Percentiles rank a stretch among this genome's conserved stretches.
Conservation (phyloP, 2,797 vertebrate species). For the Sebastes diaconus region DNA sequence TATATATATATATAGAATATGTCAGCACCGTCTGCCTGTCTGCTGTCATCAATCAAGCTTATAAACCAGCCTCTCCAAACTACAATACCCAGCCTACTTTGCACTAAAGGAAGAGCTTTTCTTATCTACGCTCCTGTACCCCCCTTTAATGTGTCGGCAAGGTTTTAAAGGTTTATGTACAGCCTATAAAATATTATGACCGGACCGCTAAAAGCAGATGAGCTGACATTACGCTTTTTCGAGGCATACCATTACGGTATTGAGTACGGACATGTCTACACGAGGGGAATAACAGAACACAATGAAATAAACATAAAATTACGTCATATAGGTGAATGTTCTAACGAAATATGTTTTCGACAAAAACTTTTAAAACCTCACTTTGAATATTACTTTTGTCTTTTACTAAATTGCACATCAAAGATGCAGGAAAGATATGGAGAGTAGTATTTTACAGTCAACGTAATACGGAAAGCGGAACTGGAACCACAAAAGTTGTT, state of each 20-base stretch:
- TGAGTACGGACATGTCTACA: neutral
- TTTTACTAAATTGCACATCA: neutral
- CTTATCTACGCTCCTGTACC: conserved; percentile 6
- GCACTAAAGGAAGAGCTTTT: neutral
- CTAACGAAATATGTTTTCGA: neutral
- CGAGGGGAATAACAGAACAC: neutral
- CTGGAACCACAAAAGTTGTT: neutral
- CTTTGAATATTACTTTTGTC: neutral
- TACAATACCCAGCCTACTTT: conserved; percentile 27
- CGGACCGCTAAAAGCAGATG: conserved; percentile 29
- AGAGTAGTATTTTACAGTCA: neutral
- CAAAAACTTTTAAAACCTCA: neutral
- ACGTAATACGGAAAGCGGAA: neutral
- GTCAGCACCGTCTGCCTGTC: conserved; percentile 11
- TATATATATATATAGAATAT: neutral
- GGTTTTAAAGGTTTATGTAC: conserved; percentile 49
- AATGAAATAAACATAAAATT: neutral
- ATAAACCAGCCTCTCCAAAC: neutral
- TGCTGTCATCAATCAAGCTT: conserved; percentile 19
- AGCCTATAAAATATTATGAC: conserved; percentile 40
- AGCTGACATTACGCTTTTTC: conserved; percentile 31
- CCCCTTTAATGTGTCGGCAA: conserved; percentile 12
- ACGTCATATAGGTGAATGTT: neutral
- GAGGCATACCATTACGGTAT: neutral
- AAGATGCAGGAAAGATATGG: neutral